phyloP scores from a whole-genome alignment of 2,888 invertebrate genomes.

The Xestia xanthographa region DNA sequence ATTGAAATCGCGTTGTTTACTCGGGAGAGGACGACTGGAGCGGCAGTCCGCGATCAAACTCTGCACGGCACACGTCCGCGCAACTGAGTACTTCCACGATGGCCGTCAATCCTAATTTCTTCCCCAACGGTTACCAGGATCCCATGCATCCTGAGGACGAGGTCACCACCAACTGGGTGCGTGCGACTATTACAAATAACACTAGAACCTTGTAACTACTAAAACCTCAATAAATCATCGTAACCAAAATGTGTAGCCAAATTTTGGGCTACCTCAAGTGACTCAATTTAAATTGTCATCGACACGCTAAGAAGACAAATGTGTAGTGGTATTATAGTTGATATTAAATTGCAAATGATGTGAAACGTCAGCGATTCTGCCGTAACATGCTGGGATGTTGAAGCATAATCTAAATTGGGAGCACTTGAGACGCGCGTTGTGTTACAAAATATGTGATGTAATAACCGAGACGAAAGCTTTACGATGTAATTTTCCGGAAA shows the following conservation, averaged over 20 bases:
- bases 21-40: constrained; percentile 85
- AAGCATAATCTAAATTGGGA: constrained; percentile 82
- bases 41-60: constrained; percentile 85
- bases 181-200: constrained; percentile 73
- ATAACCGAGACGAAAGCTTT: constrained; percentile 74
- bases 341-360: constrained; percentile 58
- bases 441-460: constrained; percentile 88
- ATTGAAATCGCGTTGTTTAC: constrained; percentile 89
- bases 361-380: constrained; percentile 51
- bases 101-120: constrained; percentile 88
- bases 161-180: constrained; percentile 91
- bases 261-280: too few relatives aligned
- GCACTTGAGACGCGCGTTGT: constrained; percentile 81
- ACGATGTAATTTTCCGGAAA: constrained; percentile 74
- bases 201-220: constrained; percentile 55
- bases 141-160: constrained; percentile 90
- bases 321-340: constrained; percentile 60
- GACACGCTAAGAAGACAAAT: constrained; percentile 21
- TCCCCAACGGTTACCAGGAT: constrained; percentile 90
- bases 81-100: constrained; percentile 78
- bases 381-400: constrained; percentile 66
- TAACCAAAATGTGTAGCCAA: constrained; percentile 54
- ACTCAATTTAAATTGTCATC: too few relatives aligned
- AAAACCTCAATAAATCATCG: constrained; percentile 47
- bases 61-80: constrained; percentile 85